Base-by-base conservation (phyloP, 2,113 vertebrate genomes). In the Psilopogon haemacephalus region DNA sequence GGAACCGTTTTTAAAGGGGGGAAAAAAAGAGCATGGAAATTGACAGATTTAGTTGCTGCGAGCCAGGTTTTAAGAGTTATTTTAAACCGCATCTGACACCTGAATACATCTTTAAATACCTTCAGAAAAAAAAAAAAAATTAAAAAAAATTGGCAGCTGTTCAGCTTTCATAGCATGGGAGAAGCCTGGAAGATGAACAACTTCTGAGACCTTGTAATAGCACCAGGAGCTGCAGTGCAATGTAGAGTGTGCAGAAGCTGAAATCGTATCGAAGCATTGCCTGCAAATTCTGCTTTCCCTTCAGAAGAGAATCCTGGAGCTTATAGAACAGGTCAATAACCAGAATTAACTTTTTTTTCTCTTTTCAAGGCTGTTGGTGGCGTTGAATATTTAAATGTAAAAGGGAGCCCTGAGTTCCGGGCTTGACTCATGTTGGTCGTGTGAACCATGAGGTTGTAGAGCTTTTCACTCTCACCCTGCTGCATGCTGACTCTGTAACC, bases 391-490 rank as follows among this genome's bases (percentile, higher is more conserved):
- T 82, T 52, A 12, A n/a, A 15, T 21, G 14, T 15, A 16, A 77
- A 46, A 65, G 17, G 33, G 15, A 50, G 13, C 17, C 18, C 30
- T 12, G 17, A 26, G 30, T 56, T 81, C 9, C 46, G 24, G 35
- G 15, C 15, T 15, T 76, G 38, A 18, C 3, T 87, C 1, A 1
- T 6, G 7, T 70, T 26, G 18, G 11, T 2, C 50, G 15, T 64
- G 54, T 40, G 68, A 59, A 24, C 32, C 18, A 3, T 0, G 4
- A 46, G 24, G 14, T 21, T 75, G 1, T 5, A 6, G 71, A 67
- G 38, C 4, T 0, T 0, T 50, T 40, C 2, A 0, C 9, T 35
- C 26, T 38, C 15, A 7, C 40, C 46, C 67, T 63, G 33, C 2
- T 0, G 24, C 0, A 1, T 40, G 10, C 60, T 33, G 70, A 12